These are phyloP conservation scores for Kryphioiulus occultus DNA, from an alignment of 2,888 invertebrate species.

Conservation along the genomic window DNA sequence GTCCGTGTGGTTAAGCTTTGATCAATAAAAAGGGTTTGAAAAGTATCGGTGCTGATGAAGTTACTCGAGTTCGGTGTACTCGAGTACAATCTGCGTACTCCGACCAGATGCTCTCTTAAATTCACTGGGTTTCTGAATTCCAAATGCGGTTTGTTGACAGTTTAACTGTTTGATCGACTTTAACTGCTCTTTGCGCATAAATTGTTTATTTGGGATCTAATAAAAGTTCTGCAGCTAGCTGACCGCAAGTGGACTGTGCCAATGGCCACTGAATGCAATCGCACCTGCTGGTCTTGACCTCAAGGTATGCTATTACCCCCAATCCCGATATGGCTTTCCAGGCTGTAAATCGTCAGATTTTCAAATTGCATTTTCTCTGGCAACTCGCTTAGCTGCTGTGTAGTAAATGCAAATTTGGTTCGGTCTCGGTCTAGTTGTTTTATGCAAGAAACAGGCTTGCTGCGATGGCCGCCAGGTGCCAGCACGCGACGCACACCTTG, in stretches of 20 bases:
- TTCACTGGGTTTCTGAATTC: neutral
- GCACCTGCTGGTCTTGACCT: constrained; percentile 38
- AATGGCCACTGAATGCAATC: neutral
- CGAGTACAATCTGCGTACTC: neutral
- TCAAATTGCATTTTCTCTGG: neutral
- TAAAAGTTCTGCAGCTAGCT: neutral
- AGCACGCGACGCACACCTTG: constrained; percentile 13
- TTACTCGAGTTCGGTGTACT: neutral
- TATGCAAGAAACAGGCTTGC: neutral
- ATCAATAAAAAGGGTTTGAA: neutral
- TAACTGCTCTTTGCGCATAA: neutral
- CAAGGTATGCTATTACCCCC: neutral
- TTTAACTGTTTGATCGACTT: neutral
- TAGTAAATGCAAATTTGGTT: neutral
- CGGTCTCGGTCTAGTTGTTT: constrained; percentile 1
- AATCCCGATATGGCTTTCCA: constrained; percentile 8
- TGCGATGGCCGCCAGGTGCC: neutral
- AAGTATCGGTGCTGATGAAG: neutral
- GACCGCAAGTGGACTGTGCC: neutral
- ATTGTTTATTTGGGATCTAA: neutral
- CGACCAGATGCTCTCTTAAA: neutral
- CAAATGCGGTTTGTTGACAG: neutral
- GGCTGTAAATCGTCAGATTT: neutral
- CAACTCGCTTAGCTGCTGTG: neutral
- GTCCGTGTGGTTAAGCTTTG: neutral